Conservation (phyloP, 2,797 vertebrate species). For the Botia almorhae region DNA sequence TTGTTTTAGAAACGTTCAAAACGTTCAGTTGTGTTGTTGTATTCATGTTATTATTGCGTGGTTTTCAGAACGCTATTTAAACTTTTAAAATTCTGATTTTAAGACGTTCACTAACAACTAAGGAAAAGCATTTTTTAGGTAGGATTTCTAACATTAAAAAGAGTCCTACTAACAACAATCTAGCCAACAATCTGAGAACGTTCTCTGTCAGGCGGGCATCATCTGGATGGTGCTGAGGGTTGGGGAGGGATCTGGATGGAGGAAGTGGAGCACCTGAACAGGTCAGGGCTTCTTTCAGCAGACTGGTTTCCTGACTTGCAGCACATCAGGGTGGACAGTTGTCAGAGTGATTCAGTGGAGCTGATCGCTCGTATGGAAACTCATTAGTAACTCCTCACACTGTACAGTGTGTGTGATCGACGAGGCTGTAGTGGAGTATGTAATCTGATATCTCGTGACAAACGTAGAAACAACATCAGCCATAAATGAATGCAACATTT, state of each 20-base stretch:
- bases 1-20: no score
- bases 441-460: background rate
- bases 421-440: background rate
- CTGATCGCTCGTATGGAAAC: conserved; percentile 5
- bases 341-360: conserved; percentile 37
- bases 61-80: no score
- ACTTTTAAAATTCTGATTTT: no score
- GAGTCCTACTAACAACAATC: no score
- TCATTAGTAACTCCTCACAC: conserved; percentile 32
- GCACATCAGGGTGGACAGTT: conserved; percentile 40
- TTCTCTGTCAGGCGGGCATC: background rate
- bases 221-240: conserved; percentile 32
- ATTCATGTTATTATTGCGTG: no score
- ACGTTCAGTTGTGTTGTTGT: no score
- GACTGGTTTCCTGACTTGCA: background rate
- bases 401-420: conserved; percentile 6
- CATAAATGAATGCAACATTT: conserved; percentile 6
- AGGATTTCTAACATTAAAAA: no score
- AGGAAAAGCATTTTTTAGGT: no score
- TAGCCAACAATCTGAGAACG: no score
- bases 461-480: background rate
- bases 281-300: conserved; percentile 2
- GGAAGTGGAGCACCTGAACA: background rate
- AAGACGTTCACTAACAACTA: no score
- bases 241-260: conserved; percentile 19